These are phyloP conservation scores for Stomatorhinus ivindoensis DNA, from an alignment of 2,113 vertebrate species.

Conservation along the genomic window DNA sequence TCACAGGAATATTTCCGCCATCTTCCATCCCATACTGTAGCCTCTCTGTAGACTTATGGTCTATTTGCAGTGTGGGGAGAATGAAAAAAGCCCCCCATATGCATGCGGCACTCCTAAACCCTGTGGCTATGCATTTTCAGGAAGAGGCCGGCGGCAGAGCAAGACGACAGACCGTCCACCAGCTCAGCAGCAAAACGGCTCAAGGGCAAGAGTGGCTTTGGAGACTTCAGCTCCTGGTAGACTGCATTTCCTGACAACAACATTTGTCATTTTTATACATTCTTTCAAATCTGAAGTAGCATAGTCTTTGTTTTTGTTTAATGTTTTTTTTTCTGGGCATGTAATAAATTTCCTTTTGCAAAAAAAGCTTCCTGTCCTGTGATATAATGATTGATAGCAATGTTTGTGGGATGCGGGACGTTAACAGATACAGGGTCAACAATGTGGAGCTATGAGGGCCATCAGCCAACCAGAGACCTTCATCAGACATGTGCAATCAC, in stretches of 20 bases:
- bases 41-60: background rate
- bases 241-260: background rate
- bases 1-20: background rate
- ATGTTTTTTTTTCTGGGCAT: background rate
- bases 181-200: conserved; percentile 70
- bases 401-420: background rate
- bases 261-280: background rate
- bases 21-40: background rate
- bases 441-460: background rate
- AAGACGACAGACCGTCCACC: conserved; percentile 67
- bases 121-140: conserved; percentile 47
- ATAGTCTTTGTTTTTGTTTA: background rate
- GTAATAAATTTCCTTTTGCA: conserved; percentile 14
- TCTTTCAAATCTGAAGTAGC: background rate
- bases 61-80: background rate
- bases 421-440: background rate
- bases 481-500: background rate
- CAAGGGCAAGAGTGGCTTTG: conserved; percentile 68
- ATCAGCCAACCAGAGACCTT: no score
- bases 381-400: background rate
- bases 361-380: background rate
- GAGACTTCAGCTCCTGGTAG: conserved; percentile 97
- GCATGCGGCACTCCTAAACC: background rate
- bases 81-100: background rate
- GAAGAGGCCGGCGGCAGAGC: conserved; percentile 66